These are phyloP conservation scores for Antrozous pallidus DNA, from an alignment of 2,797 vertebrate species.

Conservation along the genomic window DNA sequence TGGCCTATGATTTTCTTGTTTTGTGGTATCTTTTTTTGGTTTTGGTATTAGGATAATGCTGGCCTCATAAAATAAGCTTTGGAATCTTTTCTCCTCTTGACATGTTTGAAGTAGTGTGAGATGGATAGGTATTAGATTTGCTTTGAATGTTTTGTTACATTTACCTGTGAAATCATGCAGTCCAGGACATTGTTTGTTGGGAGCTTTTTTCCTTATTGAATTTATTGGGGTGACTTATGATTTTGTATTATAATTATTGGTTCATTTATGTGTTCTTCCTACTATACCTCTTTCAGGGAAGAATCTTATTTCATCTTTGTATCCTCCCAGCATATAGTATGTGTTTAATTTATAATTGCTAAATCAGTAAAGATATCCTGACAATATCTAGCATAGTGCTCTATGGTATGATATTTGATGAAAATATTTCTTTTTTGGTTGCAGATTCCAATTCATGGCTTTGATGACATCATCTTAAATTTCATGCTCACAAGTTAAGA, in stretches of 20 bases:
- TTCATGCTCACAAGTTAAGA: background rate
- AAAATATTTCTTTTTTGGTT: background rate
- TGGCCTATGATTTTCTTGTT: background rate
- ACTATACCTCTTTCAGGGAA: background rate
- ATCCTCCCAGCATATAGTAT: background rate
- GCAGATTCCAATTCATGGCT: background rate
- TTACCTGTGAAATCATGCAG: background rate
- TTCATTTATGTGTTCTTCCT: background rate
- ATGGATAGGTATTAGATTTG: background rate
- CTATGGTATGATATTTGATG: background rate
- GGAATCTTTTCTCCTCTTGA: background rate
- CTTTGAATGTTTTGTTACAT: background rate
- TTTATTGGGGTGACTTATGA: background rate
- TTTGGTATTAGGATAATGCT: background rate
- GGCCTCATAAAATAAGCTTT: background rate
- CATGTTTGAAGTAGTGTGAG: background rate
- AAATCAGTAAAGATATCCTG: background rate
- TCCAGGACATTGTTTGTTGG: background rate
- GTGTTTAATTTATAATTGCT: background rate
- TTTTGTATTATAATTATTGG: background rate
- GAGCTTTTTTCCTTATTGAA: background rate
- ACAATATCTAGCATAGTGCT: background rate
- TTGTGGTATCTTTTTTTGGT: background rate
- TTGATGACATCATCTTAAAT: background rate
- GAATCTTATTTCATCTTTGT: background rate